A percentile compares a stretch with the other conserved stretches of the same genome.
These are phyloP conservation scores for Luidia sarsii DNA, from an alignment of 53 echinoderm and acorn worm genomes.

Conservation along the genomic window DNA sequence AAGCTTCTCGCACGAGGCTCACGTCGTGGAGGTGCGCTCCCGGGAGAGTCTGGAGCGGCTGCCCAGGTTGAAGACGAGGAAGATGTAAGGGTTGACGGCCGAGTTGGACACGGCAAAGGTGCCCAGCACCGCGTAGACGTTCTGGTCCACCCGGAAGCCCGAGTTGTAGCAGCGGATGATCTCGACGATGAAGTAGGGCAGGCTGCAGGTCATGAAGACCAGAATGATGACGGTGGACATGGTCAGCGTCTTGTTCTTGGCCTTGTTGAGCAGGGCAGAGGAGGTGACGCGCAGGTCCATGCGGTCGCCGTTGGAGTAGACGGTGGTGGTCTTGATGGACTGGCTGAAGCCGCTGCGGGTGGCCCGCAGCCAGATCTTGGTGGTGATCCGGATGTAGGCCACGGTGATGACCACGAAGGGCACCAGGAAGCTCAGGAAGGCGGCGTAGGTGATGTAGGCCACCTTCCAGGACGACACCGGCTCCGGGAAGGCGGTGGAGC, in stretches of 20 bases:
- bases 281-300: slow-evolving; percentile 76
- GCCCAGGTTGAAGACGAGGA: slow-evolving; percentile 73
- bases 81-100: slow-evolving; percentile 89
- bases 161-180: slow-evolving; percentile 51
- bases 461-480: slow-evolving; percentile 40
- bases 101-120: slow-evolving; percentile 86
- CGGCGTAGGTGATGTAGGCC: slow-evolving; percentile 79
- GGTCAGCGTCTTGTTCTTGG: slow-evolving; percentile 86
- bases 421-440: slow-evolving; percentile 73
- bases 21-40: slow-evolving; percentile 27
- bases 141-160: slow-evolving; percentile 1
- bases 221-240: slow-evolving; percentile 92
- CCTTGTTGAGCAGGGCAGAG: slow-evolving; percentile 71
- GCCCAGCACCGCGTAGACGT: slow-evolving; percentile 69
- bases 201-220: slow-evolving; percentile 83
- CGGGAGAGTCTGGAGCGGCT: neutral
- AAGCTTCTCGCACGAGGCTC: neutral
- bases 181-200: slow-evolving; percentile 88
- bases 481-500: slow-evolving; percentile 48
- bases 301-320: slow-evolving; percentile 64
- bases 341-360: slow-evolving; percentile 54
- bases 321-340: slow-evolving; percentile 51
- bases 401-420: slow-evolving; percentile 73
- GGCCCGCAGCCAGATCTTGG: slow-evolving; percentile 77
- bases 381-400: slow-evolving; percentile 80